phyloP scores from a whole-genome alignment of 1,140 invertebrate genomes.

The Cydia fagiglandana region DNA sequence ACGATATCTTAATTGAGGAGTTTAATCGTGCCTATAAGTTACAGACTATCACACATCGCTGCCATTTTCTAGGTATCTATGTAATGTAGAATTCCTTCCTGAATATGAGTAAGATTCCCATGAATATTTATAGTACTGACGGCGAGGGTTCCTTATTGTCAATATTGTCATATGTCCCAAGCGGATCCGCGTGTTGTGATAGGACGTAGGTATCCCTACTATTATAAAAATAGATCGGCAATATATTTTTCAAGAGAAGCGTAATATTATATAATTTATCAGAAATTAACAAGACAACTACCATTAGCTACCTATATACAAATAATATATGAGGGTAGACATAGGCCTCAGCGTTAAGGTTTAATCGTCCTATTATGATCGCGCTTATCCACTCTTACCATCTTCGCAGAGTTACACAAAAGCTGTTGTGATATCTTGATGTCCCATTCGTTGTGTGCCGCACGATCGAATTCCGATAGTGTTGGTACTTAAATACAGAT shows the following conservation, averaged over 20 bases:
- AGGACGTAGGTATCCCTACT: not conserved
- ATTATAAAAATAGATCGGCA: not conserved
- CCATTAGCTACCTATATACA: not conserved
- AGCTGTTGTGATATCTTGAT: not conserved
- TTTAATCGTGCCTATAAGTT: too few species aligned
- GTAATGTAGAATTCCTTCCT: too few species aligned
- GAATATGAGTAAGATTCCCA: too few species aligned
- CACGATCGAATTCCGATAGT: not conserved
- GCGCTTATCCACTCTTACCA: conserved; percentile 36
- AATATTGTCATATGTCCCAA: too few species aligned
- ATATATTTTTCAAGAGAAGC: not conserved
- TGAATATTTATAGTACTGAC: too few species aligned
- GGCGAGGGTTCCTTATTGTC: too few species aligned
- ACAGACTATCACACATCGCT: too few species aligned
- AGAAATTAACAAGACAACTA: not conserved
- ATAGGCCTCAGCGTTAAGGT: not conserved
- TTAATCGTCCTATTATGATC: conserved; percentile 53
- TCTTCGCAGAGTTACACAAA: conserved; percentile 1
- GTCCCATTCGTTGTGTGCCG: not conserved
- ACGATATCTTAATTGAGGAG: too few species aligned
- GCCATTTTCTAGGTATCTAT: too few species aligned
- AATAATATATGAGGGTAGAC: not conserved
- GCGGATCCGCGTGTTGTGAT: too few species aligned
- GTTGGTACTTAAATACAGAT: not conserved
- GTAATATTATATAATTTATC: not conserved